Conservation (phyloP, 2,797 vertebrate species). For the Silurus lanzhouensis region DNA sequence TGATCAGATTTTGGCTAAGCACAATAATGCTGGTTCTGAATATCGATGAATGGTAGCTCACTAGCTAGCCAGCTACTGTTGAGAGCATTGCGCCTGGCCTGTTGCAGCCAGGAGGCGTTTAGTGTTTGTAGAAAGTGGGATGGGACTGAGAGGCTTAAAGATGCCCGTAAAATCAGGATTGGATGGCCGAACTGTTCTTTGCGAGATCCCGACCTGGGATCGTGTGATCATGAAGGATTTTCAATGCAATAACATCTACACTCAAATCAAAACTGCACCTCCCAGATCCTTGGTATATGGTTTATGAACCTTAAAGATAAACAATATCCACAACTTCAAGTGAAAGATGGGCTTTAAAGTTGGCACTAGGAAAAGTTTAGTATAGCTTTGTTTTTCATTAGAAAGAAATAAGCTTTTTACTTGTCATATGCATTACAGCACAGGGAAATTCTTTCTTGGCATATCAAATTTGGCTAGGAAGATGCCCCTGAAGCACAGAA, state of each 20-base stretch:
- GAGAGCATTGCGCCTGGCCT: slow-evolving; percentile 54
- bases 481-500: too few relatives aligned
- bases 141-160: slow-evolving; percentile 46
- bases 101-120: slow-evolving; percentile 44
- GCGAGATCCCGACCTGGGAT: slow-evolving; percentile 1
- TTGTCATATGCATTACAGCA: too few relatives aligned
- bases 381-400: neutral
- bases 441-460: too few relatives aligned
- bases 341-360: neutral
- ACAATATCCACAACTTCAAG: neutral
- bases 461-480: too few relatives aligned
- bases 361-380: neutral
- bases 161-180: slow-evolving; percentile 47
- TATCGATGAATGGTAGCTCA: slow-evolving; percentile 46
- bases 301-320: neutral
- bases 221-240: neutral
- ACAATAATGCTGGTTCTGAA: slow-evolving; percentile 32
- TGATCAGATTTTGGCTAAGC: neutral
- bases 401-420: too few relatives aligned
- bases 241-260: neutral
- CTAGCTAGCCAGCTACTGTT: slow-evolving; percentile 36
- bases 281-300: neutral
- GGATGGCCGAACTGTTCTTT: slow-evolving; percentile 29
- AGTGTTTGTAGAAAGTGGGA: slow-evolving; percentile 53
- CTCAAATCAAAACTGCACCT: neutral